phyloP scores from a whole-genome alignment of 2,888 invertebrate genomes.

The Cephus runcator region DNA sequence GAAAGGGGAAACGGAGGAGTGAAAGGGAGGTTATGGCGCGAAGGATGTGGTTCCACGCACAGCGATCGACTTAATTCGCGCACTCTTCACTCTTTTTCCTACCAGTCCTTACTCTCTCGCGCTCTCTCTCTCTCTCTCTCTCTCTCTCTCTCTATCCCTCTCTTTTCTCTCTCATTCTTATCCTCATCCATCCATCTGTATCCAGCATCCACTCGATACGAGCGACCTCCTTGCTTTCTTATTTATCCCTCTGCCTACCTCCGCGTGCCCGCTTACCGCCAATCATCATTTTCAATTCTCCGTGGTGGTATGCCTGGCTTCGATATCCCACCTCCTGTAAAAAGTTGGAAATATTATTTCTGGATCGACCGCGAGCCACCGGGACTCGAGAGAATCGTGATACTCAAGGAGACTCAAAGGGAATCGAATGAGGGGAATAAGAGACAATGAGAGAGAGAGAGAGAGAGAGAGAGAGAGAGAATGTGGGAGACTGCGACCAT shows the following conservation, averaged over 20 bases:
- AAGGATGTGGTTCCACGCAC: conserved; percentile 65
- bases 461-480: conserved; percentile 11
- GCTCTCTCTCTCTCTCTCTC: conserved; percentile 18
- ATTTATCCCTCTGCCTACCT: conserved; percentile 34
- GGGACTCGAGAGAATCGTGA: background rate
- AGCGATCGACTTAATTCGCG: conserved; percentile 64
- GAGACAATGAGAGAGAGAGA: conserved; percentile 21
- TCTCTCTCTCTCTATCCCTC: conserved; percentile 14
- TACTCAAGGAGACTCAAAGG: background rate
- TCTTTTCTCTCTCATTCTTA: conserved; percentile 10
- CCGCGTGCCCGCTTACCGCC: conserved; percentile 47
- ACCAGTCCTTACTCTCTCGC: conserved; percentile 24
- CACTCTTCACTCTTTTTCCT: conserved; percentile 51
- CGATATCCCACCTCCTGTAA: conserved; percentile 20
- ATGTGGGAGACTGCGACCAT: background rate
- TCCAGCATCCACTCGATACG: conserved; percentile 17
- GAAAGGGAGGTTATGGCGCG: conserved; percentile 49
- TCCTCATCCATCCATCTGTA: conserved; percentile 8
- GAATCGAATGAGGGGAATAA: conserved; percentile 10
- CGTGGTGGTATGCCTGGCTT: conserved; percentile 44
- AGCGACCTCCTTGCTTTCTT: conserved; percentile 43
- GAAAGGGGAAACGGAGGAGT: conserved; percentile 36
- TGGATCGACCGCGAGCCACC: conserved; percentile 3
- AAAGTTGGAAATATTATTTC: conserved; percentile 49
- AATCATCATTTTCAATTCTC: conserved; percentile 61